Conservation (phyloP, 1,140 invertebrate genomes). For the Drosophila bipectinata region DNA sequence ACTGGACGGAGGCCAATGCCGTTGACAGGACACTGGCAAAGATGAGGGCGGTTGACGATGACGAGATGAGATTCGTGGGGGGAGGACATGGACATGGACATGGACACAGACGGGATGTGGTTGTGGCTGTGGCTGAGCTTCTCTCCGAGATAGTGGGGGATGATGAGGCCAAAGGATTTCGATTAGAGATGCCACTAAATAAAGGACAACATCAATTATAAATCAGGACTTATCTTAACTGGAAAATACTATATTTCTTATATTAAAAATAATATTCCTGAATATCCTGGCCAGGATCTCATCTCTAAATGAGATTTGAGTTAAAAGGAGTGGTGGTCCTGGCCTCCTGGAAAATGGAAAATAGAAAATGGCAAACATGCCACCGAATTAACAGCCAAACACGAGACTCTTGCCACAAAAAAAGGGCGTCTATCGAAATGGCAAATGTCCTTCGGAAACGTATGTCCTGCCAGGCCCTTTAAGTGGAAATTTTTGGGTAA, state of each 20-base stretch:
- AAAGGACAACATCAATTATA: no score
- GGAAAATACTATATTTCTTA: no score
- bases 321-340: constrained; percentile 1
- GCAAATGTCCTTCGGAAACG: constrained; percentile 44
- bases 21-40: constrained; percentile 40
- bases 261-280: no score
- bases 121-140: not conserved
- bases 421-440: constrained; percentile 27
- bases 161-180: constrained; percentile 13
- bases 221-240: no score
- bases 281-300: not conserved
- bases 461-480: constrained; percentile 40
- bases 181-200: not conserved
- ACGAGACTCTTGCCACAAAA: constrained; percentile 32
- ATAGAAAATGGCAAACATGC: constrained; percentile 73
- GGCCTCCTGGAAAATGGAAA: constrained; percentile 46
- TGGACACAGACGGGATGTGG: not conserved
- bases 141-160: not conserved
- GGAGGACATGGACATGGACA: not conserved
- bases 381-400: constrained; percentile 72
- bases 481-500: constrained; percentile 35
- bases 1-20: constrained; percentile 35
- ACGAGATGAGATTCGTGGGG: not conserved
- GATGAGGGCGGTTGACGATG: constrained; percentile 34
- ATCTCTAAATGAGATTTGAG: constrained; percentile 1